Evolutionary conservation across 2,113 vertebrate genomes (phyloP), one percentile per base, ranked within the genome.

Genomic region (Oncorhynchus kisutch): DNA sequence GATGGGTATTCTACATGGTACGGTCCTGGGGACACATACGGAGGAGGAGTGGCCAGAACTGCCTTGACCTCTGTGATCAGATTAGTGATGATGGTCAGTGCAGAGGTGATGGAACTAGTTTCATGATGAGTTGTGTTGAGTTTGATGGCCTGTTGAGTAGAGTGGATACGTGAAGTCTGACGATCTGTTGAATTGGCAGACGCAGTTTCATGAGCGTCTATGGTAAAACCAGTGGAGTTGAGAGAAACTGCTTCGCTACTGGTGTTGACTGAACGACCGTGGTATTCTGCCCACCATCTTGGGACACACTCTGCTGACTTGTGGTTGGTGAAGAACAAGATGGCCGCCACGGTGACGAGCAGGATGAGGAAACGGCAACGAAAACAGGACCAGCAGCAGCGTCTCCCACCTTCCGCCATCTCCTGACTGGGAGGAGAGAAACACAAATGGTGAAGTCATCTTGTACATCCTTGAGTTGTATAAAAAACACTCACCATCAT

Each of bases 1-100:
- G 86, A 1, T 0, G 86, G 87, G 67, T 92, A 88, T 0, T 85
- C 74, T 0, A 88, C 80, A 1, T 7, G 27, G 49, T 82, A 89
- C 57, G 48, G 34, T 3, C 70, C 82, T 24, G 73, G 78, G 71
- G 72, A 67, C 4, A 45, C 68, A 74, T 77, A 87, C 0, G 51
- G 69, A 39, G 59, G 5, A 13, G 18, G 71, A 8, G 75, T 29
- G 11, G 24, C 3, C 45, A n/a, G 11, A 65, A 57, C 65, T 18
- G 45, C 7, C 34, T 57, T 14, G n/a, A 27, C 27, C n/a, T 25
- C 13, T 3, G 27, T 68, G 25, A 22, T 20, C 39, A 25, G 4
- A 31, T 68, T 11, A 1, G 67, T 34, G n/a, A 48, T 54, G 20
- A 73, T 22, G 71, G 49, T 67, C n/a, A 34, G 1, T 0, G 60